Base-by-base conservation (phyloP, 2,888 invertebrate species). In the Netelia melanura region DNA sequence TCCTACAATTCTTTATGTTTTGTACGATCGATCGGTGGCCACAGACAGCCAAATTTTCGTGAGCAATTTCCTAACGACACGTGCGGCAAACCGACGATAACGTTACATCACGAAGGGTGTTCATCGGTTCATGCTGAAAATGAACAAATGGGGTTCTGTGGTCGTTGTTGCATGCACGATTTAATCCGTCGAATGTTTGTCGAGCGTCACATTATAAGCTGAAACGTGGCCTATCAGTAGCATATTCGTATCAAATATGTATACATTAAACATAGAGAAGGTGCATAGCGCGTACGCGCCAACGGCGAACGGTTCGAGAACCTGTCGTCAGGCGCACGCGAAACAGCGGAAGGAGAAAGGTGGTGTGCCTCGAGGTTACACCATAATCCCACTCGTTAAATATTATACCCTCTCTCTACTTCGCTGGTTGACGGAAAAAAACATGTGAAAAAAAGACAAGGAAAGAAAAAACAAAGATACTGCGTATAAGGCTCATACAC, bases 301-400 rank as follows among this genome's bases (percentile, higher is more conserved):
- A 10, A 38, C 38, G 17, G 30, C 52, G 76, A 17, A 17, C 44
- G 67, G 85, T 71, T 65, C 54, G 78, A 85, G 75, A 82, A 85
- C 85, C 85, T 85, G 84, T 85, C 85, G 81, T 67, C 79, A 70
- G 67, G 62, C 74, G 56, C 62, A 70, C 74, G 61, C 70, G 64
- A 61, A 58, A 65, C 17, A 71, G 52, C 56, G 72, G 61, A 71
- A 85, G 85, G 85, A 85, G 85, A 85, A 85, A 85, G 85, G 85
- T 67, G 48, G 83, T 61, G 78, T 65, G 64, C 44, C 72, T 72
- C 84, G 84, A 84, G 81, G 84, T 81, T 84, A 84, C 80, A 74
- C 61, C 62, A 54, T 70, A 80, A 77, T 84, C 80, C 84, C 76
- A 81, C 81, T 68, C 65, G 71, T 52, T 11, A 48, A 67, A 81